phyloP scores from a whole-genome alignment of 1,140 invertebrate species.

The Bombus confusus region DNA sequence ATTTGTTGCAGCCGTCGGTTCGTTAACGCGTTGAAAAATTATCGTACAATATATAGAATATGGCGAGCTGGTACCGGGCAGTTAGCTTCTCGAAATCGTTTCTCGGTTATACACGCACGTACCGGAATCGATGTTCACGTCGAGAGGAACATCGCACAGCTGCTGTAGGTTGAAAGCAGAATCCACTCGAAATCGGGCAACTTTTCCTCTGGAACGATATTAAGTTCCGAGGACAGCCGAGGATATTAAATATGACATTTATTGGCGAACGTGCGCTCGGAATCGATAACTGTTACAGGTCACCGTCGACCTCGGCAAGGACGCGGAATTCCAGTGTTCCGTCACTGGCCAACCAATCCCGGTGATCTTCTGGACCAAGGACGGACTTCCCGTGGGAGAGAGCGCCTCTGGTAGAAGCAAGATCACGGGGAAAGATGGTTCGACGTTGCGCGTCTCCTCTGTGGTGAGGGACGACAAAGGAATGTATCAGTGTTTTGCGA shows the following conservation, averaged over 20 bases:
- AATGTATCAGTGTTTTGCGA: constrained; percentile 95
- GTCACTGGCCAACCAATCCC: constrained; percentile 92
- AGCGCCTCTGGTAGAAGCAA: constrained; percentile 80
- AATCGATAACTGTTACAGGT: constrained; percentile 68
- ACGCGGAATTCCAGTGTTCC: constrained; percentile 92
- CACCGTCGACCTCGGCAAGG: constrained; percentile 91
- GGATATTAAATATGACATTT: constrained; percentile 44
- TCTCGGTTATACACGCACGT: neutral
- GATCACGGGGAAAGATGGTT: constrained; percentile 76
- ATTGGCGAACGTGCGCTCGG: constrained; percentile 8
- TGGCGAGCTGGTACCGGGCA: neutral
- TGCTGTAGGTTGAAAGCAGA: neutral
- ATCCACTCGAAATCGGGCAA: constrained; percentile 19
- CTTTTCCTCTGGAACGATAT: constrained; percentile 22
- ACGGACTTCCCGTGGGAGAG: constrained; percentile 88
- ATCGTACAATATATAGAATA: neutral
- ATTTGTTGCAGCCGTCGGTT: neutral
- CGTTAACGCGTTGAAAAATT: neutral
- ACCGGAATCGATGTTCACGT: constrained; percentile 9
- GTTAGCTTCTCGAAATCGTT: neutral
- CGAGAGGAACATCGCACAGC: neutral
- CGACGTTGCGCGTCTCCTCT: constrained; percentile 84
- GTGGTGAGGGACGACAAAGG: constrained; percentile 91
- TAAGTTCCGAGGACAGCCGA: constrained; percentile 22
- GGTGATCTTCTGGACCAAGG: constrained; percentile 92